These are phyloP conservation scores for Melinopterus prodromus DNA, from an alignment of 2,888 invertebrate genomes.

Conservation along the genomic window DNA sequence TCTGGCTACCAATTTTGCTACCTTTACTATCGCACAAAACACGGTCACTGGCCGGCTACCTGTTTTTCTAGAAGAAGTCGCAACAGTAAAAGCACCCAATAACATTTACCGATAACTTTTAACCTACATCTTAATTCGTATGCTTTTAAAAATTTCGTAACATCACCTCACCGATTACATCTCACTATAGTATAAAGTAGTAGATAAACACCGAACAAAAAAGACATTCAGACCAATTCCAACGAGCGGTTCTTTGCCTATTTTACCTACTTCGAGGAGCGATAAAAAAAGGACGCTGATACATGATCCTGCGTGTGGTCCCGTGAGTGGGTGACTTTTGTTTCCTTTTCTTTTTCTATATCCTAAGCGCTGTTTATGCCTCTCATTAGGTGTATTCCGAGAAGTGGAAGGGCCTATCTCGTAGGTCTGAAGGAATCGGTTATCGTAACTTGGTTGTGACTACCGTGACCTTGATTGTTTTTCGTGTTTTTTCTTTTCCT, in stretches of 20 bases:
- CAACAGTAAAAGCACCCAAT: background rate
- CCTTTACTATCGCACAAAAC: background rate
- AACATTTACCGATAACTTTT: background rate
- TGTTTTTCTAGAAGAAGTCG: background rate
- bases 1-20: background rate
- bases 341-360: conserved; percentile 15
- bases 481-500: background rate
- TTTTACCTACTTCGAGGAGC: background rate
- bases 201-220: background rate
- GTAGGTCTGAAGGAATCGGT: background rate
- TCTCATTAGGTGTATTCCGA: conserved; percentile 21
- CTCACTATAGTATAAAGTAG: background rate
- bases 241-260: background rate
- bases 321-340: conserved; percentile 22
- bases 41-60: background rate
- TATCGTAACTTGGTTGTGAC: background rate
- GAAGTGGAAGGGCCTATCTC: conserved; percentile 8
- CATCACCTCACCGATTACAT: conserved; percentile 4
- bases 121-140: background rate
- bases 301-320: conserved; percentile 16
- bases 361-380: conserved; percentile 20
- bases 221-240: background rate
- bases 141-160: conserved; percentile 4
- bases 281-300: conserved; percentile 4
- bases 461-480: background rate